Evolutionary conservation across 2,888 invertebrate genomes (phyloP).

Genomic region (Cinara cedri): DNA sequence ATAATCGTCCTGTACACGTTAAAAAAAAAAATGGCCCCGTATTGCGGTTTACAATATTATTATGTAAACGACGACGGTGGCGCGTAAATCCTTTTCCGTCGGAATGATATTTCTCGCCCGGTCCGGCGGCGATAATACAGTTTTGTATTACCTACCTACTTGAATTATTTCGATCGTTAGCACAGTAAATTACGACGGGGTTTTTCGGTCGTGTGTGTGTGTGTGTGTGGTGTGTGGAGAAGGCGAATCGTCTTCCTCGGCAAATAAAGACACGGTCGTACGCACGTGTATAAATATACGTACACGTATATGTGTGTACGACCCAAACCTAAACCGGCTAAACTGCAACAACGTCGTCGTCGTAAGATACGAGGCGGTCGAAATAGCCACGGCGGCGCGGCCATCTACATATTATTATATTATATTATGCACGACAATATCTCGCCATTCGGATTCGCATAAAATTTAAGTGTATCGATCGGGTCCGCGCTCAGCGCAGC

Average conservation of each 20-base stretch:
- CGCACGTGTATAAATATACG: background rate
- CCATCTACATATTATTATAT: conserved; percentile 14
- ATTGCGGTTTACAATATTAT: too few species aligned
- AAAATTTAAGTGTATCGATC: conserved; percentile 47
- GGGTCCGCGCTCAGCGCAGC: background rate
- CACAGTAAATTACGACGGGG: too few species aligned
- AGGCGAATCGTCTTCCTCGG: background rate
- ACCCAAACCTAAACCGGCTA: background rate
- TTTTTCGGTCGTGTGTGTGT: too few species aligned
- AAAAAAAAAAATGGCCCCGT: too few species aligned
- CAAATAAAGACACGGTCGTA: background rate
- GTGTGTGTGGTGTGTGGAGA: too few species aligned
- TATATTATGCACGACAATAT: conserved; percentile 20
- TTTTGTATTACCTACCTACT: too few species aligned
- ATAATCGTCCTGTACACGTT: too few species aligned
- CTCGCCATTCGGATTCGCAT: conserved; percentile 44
- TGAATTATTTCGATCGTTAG: too few species aligned
- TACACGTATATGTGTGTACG: background rate
- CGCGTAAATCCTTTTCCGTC: too few species aligned
- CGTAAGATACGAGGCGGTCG: conserved; percentile 7
- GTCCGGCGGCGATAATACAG: too few species aligned
- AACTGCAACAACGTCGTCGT: background rate
- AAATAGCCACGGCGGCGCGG: conserved; percentile 3
- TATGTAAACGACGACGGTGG: too few species aligned
- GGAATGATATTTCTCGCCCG: too few species aligned